Conservation (phyloP, 2,797 vertebrate genomes). For the Sarcophilus harrisii region DNA sequence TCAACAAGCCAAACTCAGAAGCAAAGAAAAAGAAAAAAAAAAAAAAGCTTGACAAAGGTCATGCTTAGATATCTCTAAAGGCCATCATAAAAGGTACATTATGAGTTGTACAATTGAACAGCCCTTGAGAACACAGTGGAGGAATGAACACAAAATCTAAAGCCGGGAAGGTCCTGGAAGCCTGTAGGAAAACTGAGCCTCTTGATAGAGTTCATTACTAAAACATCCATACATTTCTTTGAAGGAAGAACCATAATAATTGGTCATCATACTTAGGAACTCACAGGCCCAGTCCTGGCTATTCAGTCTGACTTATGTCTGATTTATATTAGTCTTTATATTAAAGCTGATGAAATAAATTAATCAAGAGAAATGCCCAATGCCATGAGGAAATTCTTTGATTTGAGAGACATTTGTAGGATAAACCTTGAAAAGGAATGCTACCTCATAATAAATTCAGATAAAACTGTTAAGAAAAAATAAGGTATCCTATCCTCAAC, state of each 20-base stretch:
- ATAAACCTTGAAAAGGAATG: not conserved
- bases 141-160: not conserved
- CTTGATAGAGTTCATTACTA: not conserved
- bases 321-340: too few relatives aligned
- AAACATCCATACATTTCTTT: not conserved
- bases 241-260: not conserved
- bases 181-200: not conserved
- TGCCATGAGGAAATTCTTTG: not conserved
- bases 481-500: too few relatives aligned
- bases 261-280: not conserved
- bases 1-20: not conserved
- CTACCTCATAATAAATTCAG: too few relatives aligned
- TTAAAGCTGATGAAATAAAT: not conserved
- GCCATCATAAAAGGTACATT: not conserved
- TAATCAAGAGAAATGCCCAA: not conserved
- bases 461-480: too few relatives aligned
- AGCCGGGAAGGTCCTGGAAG: not conserved
- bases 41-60: not conserved
- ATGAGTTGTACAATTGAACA: not conserved
- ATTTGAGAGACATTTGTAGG: not conserved
- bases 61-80: not conserved
- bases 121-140: not conserved
- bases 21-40: not conserved
- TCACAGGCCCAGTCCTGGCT: too few relatives aligned
- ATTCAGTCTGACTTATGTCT: too few relatives aligned